These are phyloP conservation scores for Scophthalmus maximus DNA, from an alignment of 2,113 vertebrate genomes.

Conservation along the genomic window DNA sequence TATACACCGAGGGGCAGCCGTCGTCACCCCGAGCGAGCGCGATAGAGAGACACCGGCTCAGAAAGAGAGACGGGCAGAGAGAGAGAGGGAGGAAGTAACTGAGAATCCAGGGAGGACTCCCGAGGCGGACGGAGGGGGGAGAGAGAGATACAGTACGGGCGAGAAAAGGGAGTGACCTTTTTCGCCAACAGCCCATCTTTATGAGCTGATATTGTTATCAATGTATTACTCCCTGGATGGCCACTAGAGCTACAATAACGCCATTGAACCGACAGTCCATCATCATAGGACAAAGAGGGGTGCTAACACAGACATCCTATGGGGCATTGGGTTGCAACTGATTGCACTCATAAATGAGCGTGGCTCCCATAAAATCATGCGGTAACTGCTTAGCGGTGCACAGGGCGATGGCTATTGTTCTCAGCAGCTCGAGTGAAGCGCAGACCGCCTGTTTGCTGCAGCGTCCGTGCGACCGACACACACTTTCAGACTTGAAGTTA, in stretches of 20 bases:
- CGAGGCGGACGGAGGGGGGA: neutral
- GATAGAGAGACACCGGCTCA: conserved; percentile 56
- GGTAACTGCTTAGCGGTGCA: conserved; percentile 80
- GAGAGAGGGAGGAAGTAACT: conserved; percentile 12
- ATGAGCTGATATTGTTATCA: conserved; percentile 83
- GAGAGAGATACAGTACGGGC: conserved; percentile 31
- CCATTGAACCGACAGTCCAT: conserved; percentile 79
- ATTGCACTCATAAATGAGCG: conserved; percentile 82
- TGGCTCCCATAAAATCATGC: conserved; percentile 80
- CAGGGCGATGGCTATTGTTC: conserved; percentile 78
- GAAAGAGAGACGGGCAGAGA: conserved; percentile 9
- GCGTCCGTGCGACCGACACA: conserved; percentile 36
- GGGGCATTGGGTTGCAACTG: conserved; percentile 79
- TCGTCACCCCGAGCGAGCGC: conserved; percentile 58
- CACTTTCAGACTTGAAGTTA: conserved; percentile 55
- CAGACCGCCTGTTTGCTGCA: conserved; percentile 53
- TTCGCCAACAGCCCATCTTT: conserved; percentile 73
- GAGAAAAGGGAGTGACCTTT: conserved; percentile 79
- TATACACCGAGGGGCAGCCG: conserved; percentile 70
- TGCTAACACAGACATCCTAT: conserved; percentile 77
- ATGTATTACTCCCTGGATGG: conserved; percentile 78
- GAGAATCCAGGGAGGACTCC: conserved; percentile 37
- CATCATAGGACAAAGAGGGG: conserved; percentile 80
- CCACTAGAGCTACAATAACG: conserved; percentile 78
- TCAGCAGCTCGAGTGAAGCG: conserved; percentile 62